These are phyloP conservation scores for Tenebrio molitor DNA, from an alignment of 1,140 invertebrate genomes.

Conservation along the genomic window DNA sequence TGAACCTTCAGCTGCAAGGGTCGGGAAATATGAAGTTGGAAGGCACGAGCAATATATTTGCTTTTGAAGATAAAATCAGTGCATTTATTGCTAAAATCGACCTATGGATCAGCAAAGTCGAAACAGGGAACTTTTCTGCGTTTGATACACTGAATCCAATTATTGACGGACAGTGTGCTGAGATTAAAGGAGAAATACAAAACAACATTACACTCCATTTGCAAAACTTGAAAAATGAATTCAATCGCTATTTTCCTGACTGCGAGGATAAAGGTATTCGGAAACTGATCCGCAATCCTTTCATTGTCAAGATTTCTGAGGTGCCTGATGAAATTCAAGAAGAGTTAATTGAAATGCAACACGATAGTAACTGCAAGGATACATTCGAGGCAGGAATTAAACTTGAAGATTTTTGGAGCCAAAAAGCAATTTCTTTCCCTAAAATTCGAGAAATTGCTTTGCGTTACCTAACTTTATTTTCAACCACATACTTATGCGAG, in stretches of 20 bases:
- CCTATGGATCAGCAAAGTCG: slow-evolving; percentile 49
- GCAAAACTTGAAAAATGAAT: slow-evolving; percentile 52
- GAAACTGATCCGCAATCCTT: slow-evolving; percentile 44
- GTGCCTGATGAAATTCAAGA: slow-evolving; percentile 34
- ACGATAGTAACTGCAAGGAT: slow-evolving; percentile 19
- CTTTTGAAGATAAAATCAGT: slow-evolving; percentile 53
- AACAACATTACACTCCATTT: slow-evolving; percentile 43
- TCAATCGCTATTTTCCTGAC: slow-evolving; percentile 44
- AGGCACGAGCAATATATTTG: slow-evolving; percentile 52
- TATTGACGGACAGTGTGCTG: slow-evolving; percentile 49
- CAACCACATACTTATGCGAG: slow-evolving; percentile 44
- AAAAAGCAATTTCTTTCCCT: slow-evolving; percentile 26
- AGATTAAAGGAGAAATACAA: slow-evolving; percentile 52
- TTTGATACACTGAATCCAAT: slow-evolving; percentile 50
- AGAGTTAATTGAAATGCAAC: slow-evolving; percentile 34
- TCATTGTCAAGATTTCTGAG: slow-evolving; percentile 21
- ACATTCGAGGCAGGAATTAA: slow-evolving; percentile 22
- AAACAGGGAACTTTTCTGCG: slow-evolving; percentile 50
- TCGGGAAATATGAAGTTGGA: slow-evolving; percentile 51
- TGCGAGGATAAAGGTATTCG: slow-evolving; percentile 19
- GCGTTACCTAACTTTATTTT: slow-evolving; percentile 14
- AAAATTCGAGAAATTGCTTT: slow-evolving; percentile 21
- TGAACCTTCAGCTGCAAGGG: slow-evolving; percentile 56
- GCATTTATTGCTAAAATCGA: slow-evolving; percentile 52
- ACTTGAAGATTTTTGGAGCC: slow-evolving; percentile 17